These are phyloP conservation scores for Sogatella furcifera DNA, from an alignment of 1,140 invertebrate species.

Conservation along the genomic window DNA sequence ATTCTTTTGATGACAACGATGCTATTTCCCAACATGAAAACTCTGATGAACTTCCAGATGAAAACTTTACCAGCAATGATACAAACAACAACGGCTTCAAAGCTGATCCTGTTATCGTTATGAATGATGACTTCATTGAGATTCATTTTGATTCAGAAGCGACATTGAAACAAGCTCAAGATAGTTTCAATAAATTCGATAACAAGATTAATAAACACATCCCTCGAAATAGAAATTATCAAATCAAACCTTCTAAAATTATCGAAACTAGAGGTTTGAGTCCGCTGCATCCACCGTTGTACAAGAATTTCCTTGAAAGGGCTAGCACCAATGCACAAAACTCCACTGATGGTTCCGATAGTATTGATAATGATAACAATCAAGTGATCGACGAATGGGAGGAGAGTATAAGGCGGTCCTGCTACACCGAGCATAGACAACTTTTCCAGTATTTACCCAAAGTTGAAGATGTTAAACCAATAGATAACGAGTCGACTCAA, in stretches of 20 bases:
- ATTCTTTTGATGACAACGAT: too few relatives aligned
- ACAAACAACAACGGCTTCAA: conserved; percentile 4
- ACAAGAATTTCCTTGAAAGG: conserved; percentile 12
- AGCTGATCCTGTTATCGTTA: conserved; percentile 6
- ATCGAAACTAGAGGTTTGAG: neutral
- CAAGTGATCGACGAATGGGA: neutral
- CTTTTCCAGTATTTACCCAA: too few relatives aligned
- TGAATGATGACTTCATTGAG: conserved; percentile 13
- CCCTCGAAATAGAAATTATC: conserved; percentile 8
- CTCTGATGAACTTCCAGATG: neutral
- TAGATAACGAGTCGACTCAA: too few relatives aligned
- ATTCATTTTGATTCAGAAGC: conserved; percentile 1
- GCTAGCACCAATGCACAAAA: neutral
- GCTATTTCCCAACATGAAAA: neutral
- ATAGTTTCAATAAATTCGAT: neutral
- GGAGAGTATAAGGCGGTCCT: neutral
- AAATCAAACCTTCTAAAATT: conserved; percentile 1
- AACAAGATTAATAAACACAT: neutral
- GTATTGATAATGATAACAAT: neutral
- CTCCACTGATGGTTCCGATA: neutral
- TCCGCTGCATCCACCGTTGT: neutral
- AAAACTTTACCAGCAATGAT: neutral
- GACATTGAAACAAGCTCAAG: neutral
- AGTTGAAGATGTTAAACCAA: too few relatives aligned
- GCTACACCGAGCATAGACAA: too few relatives aligned